A percentile compares a stretch with the other conserved stretches of the same genome.
Evolutionary conservation across 2,888 invertebrate genomes (phyloP).

Genomic region (Agriopis leucophaearia): DNA sequence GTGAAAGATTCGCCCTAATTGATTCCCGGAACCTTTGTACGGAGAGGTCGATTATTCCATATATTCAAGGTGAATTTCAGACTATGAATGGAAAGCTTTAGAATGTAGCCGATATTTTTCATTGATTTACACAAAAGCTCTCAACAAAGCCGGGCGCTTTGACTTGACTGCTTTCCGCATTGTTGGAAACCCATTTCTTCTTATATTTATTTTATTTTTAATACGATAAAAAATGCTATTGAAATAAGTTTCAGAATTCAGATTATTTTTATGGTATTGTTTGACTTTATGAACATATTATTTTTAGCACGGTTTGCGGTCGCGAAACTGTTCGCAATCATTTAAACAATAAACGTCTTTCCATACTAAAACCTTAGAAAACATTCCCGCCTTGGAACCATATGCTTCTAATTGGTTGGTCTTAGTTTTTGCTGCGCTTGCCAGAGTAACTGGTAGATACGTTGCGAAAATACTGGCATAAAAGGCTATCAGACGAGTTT

Average conservation of each 20-base stretch:
- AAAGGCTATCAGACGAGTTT: too few species aligned
- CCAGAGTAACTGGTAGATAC: too few species aligned
- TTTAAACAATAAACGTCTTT: too few species aligned
- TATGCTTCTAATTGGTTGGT: too few species aligned
- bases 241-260: background rate
- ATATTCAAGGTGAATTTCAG: constrained; percentile 25
- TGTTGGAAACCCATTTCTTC: constrained; percentile 9
- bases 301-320: background rate
- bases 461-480: too few species aligned
- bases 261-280: background rate
- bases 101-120: constrained; percentile 37
- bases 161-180: constrained; percentile 22
- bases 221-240: constrained; percentile 6
- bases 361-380: too few species aligned
- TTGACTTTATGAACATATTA: background rate
- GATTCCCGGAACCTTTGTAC: constrained; percentile 10
- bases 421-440: too few species aligned
- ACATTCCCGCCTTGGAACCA: too few species aligned
- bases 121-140: constrained; percentile 33
- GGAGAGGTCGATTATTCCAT: constrained; percentile 8
- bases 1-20: constrained; percentile 14
- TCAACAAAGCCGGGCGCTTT: constrained; percentile 22
- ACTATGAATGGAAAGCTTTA: constrained; percentile 28
- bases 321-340: too few species aligned
- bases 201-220: background rate